Evolutionary conservation across 2,113 vertebrate genomes (phyloP).

Genomic region (Lates calcarifer): DNA sequence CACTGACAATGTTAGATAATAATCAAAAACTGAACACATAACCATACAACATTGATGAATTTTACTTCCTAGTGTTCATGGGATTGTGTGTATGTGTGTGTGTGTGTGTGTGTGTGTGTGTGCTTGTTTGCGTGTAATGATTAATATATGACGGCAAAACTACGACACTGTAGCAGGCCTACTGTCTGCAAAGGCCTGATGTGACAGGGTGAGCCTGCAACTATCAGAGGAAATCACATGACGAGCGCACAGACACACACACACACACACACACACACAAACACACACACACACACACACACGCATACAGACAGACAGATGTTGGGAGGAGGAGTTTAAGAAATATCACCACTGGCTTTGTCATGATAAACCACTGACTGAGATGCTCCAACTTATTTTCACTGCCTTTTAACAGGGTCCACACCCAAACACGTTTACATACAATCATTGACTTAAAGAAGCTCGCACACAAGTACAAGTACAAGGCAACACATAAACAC

Average conservation of each 20-base stretch:
- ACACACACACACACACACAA: background rate
- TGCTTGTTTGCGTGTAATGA: background rate
- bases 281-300: background rate
- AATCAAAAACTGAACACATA: background rate
- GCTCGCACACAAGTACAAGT: background rate
- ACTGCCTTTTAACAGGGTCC: constrained; percentile 35
- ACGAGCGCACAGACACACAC: no score
- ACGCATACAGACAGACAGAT: background rate
- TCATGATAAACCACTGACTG: constrained; percentile 53
- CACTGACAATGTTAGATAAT: background rate
- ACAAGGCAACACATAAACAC: background rate
- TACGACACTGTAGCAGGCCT: background rate
- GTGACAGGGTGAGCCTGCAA: background rate
- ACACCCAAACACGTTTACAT: constrained; percentile 28
- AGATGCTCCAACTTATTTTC: constrained; percentile 47
- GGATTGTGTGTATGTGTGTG: background rate
- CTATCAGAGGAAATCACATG: constrained; percentile 50
- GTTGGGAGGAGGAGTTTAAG: constrained; percentile 38
- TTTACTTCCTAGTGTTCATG: background rate
- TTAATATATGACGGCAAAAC: background rate
- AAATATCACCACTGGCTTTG: constrained; percentile 44
- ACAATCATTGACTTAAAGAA: background rate
- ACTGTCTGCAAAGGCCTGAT: constrained; percentile 22
- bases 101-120: background rate
- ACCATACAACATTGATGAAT: background rate